Evolutionary conservation across 2,888 invertebrate species (phyloP).

Genomic region (Esperia sulphurella): DNA sequence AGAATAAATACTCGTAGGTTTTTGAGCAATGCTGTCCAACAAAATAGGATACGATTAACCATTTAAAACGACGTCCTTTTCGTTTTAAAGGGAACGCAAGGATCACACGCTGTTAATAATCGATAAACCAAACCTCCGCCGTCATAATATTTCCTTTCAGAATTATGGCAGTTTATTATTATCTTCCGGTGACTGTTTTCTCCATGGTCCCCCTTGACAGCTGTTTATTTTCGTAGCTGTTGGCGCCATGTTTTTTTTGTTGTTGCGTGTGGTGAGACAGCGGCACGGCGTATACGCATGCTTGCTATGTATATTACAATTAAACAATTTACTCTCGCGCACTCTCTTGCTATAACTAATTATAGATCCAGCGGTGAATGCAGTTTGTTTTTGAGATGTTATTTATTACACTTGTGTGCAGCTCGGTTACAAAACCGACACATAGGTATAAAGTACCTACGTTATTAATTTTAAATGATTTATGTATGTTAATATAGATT

Average conservation of each 20-base stretch:
- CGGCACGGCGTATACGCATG: constrained; percentile 11
- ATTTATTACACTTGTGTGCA: constrained; percentile 29
- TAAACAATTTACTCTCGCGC: constrained; percentile 68
- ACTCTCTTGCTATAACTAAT: constrained; percentile 56
- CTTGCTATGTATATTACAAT: constrained; percentile 52
- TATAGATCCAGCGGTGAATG: constrained; percentile 38
- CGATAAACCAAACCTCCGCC: constrained; percentile 13
- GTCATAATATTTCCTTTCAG: constrained; percentile 37
- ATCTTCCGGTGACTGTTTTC: constrained; percentile 41
- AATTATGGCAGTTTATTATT: constrained; percentile 32
- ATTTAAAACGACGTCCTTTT: neutral
- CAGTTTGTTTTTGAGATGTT: constrained; percentile 47
- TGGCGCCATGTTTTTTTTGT: constrained; percentile 30
- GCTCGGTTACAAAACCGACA: constrained; percentile 18
- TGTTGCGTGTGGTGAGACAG: constrained; percentile 31
- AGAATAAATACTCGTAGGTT: too few relatives aligned
- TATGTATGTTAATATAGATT: too few relatives aligned
- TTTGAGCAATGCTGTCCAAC: neutral
- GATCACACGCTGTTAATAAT: constrained; percentile 4
- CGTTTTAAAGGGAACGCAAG: constrained; percentile 3
- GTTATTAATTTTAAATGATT: too few relatives aligned
- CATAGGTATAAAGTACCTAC: neutral
- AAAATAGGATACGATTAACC: neutral
- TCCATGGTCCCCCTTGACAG: constrained; percentile 33
- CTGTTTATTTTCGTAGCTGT: constrained; percentile 45